Conservation (phyloP, 2,888 invertebrate species). For the Phrixothrix hirtus region DNA sequence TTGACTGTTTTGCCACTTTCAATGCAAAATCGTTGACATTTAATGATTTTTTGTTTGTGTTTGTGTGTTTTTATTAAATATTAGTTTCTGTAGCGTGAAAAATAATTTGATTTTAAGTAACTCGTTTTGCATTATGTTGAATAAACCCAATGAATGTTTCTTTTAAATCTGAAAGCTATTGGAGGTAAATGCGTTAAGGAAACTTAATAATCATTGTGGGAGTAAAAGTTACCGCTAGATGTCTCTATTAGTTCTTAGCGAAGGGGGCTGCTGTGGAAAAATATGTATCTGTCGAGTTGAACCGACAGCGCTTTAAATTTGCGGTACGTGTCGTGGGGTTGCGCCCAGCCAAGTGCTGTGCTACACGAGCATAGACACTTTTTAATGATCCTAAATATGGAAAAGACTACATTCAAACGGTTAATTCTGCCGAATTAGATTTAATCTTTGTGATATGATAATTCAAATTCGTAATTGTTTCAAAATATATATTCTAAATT, state of each 20-base stretch:
- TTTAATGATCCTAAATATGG: neutral
- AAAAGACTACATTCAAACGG: neutral
- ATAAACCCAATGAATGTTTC: no score
- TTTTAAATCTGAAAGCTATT: no score
- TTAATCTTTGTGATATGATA: neutral
- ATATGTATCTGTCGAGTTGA: conserved; percentile 35
- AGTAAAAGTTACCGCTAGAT: conserved; percentile 33
- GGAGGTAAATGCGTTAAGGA: no score
- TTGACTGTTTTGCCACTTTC: no score
- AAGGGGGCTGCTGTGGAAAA: conserved; percentile 34
- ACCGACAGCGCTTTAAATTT: conserved; percentile 38
- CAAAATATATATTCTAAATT: no score
- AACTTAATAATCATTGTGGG: conserved; percentile 35
- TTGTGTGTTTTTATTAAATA: no score
- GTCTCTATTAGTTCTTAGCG: conserved; percentile 35
- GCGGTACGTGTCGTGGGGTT: conserved; percentile 33
- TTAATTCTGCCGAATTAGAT: neutral
- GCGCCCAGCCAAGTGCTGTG: conserved; percentile 1
- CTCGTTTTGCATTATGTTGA: no score
- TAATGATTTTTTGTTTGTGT: no score
- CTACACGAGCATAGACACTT: neutral
- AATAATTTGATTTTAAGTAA: no score
- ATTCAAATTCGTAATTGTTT: no score
- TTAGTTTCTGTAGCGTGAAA: no score
- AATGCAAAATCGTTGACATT: no score